Conservation (phyloP, 2,113 vertebrate genomes). For the Calonectris borealis region DNA sequence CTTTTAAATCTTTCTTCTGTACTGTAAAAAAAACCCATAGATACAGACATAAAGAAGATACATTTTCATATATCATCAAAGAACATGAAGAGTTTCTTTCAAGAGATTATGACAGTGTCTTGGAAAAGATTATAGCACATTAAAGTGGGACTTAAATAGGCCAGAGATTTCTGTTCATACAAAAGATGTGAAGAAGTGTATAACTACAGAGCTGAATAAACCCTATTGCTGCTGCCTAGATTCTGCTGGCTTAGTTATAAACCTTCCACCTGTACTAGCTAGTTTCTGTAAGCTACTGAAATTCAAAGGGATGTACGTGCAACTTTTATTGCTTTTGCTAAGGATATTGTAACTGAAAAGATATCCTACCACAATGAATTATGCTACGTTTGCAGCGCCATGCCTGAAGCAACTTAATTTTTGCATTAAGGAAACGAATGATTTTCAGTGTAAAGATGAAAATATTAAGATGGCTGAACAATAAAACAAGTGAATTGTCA, state of each 20-base stretch:
- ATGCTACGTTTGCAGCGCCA: neutral
- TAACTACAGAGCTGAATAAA: conserved; percentile 38
- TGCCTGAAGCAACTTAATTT: conserved; percentile 38
- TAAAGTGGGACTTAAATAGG: conserved; percentile 54
- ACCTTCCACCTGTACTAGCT: conserved; percentile 34
- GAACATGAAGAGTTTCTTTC: conserved; percentile 6
- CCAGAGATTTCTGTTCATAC: conserved; percentile 35
- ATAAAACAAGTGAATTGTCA: conserved; percentile 33
- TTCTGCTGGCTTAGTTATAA: conserved; percentile 52
- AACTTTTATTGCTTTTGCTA: conserved; percentile 53
- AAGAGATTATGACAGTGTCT: conserved; percentile 40
- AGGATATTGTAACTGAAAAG: conserved; percentile 44
- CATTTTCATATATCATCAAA: conserved; percentile 41
- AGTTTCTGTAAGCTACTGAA: conserved; percentile 34
- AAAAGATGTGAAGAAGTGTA: conserved; percentile 6
- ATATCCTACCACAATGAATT: conserved; percentile 31
- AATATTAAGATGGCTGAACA: conserved; percentile 41
- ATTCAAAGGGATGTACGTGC: conserved; percentile 34
- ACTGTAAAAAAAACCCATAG: neutral
- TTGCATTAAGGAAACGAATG: conserved; percentile 27
- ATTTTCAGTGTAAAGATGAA: conserved; percentile 28
- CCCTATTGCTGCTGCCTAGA: conserved; percentile 10
- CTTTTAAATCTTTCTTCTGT: neutral
- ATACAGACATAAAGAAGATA: neutral
- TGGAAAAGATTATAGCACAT: conserved; percentile 33